Base-by-base conservation (phyloP, 1,140 invertebrate species). In the Drosophila bocki region DNA sequence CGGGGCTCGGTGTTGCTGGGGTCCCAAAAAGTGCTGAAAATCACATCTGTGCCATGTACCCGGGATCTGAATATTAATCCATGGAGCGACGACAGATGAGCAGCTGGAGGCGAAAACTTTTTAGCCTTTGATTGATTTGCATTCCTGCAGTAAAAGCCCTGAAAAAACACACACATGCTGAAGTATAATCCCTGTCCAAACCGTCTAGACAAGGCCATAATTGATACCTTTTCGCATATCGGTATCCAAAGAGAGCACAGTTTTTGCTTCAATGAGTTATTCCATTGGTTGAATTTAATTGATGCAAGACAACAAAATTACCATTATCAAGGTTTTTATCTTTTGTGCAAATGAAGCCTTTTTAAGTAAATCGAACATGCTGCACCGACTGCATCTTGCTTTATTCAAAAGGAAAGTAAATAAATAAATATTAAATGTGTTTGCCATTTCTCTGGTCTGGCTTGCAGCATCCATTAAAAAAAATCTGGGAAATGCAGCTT, bases 71-170 rank as follows among this genome's bases (percentile, higher is more conserved):
- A 50, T 71, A 44, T 51, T 39, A 51, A 51, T 60, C 44, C 35
- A 17, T 35, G 13, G 4, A 37, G 37, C n/a, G 69, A 32, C 53
- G 51, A 65, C 44, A 75, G 74, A 74, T 56, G 51, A 64, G 53
- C 29, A 5, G 29, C 50, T 17, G 26, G 53, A 26, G 53, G n/a
- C 32, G 17, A 35, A 60, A 60, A 60, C 33, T 70, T 57, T 78
- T 70, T 51, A 41, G 64, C 6, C 29, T 79, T 70, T 83, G 83
- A 87, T 87, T 88, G 65, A 88, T 88, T 88, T 75, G 68, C 74
- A 81, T 90, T 60, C 54, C 53, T 35, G 33, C 69, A 53, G n/a
- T 41, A n/a, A 59, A 51, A 48, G 26, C 26, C 17, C 33, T 15
- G 6, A 33, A 22, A 57, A 41, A 53, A 32, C 12, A 22, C n/a